Base-by-base conservation (phyloP, 2,888 invertebrate genomes). In the Phengaris arion region DNA sequence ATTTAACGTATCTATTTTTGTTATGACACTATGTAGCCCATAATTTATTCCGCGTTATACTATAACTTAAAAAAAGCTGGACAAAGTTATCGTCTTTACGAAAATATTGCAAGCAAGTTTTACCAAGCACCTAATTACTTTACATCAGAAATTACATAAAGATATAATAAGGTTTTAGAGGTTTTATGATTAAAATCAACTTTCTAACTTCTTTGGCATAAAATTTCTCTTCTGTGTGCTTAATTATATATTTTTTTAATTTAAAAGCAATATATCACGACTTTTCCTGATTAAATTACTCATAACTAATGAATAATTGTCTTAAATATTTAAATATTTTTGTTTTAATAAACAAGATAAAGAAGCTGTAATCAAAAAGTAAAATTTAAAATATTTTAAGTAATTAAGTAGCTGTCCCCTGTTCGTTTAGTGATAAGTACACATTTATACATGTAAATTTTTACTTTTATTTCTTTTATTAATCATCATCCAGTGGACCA, bases 151-250 rank as follows among this genome's bases (percentile, higher is more conserved):
- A 6, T 35, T 45, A 64, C 64, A 35, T 45, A 15, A 64, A 35
- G 3, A 35, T 2, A 3, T 2, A 35, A 35, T 35, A 13, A 13
- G 48, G 35, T 52, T 69, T 72, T 72, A 64, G 64, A 35, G 35
- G 64, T 54, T 72, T 72, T 72, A 54, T 35, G n/a, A 12, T 48
- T 51, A 70, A 48, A 70, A 10, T 22, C 54, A 72, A 46, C 75
- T 69, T 75, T 75, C 75, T 74, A 74, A 51, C 68, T 51, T 74
- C n/a, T 15, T 46, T 46, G 12, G 68, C 45, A 15, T 46, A 69
- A 59, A 75, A 69, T 75, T 75, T 75, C 75, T 75, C 69, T 57
- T 13, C 68, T 69, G 69, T 69, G 46, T 55, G 45, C 15, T 52
- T 72, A 69, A 68, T 52, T 35, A 68, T 75, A 75, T 69, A 13